Conservation (phyloP, 2,888 invertebrate species). For the Teleiodes luculella region DNA sequence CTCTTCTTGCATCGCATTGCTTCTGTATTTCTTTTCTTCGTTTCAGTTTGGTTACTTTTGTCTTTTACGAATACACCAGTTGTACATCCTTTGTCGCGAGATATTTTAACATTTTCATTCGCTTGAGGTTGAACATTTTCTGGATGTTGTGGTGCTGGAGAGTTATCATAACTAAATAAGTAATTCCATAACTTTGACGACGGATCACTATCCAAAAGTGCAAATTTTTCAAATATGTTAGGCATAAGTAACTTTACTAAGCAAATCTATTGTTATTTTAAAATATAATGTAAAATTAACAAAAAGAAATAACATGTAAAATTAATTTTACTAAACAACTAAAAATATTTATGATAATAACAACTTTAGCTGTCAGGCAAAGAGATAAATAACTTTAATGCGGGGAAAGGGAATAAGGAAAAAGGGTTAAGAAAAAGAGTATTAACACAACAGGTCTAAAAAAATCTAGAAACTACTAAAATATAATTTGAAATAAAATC, state of each 20-base stretch:
- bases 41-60: not conserved
- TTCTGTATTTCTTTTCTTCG: not conserved
- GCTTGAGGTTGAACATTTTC: not conserved
- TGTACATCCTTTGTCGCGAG: not conserved
- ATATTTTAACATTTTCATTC: not conserved
- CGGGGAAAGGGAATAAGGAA: too few relatives aligned
- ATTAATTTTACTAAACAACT: too few relatives aligned
- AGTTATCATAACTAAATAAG: not conserved
- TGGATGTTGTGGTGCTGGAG: not conserved
- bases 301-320: too few relatives aligned
- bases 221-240: not conserved
- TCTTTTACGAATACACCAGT: not conserved
- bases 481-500: too few relatives aligned
- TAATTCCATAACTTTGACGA: not conserved
- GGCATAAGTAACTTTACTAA: not conserved
- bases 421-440: too few relatives aligned
- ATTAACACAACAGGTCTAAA: too few relatives aligned
- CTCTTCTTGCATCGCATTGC: not conserved
- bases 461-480: too few relatives aligned
- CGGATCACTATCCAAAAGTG: not conserved
- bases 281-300: too few relatives aligned
- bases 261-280: too few relatives aligned
- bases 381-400: too few relatives aligned
- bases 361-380: too few relatives aligned
- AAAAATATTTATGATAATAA: too few relatives aligned